A percentile compares a stretch with the other conserved stretches of the same genome.
Evolutionary conservation across 2,113 vertebrate genomes (phyloP).

Genomic region (Formicarius rufipectus): DNA sequence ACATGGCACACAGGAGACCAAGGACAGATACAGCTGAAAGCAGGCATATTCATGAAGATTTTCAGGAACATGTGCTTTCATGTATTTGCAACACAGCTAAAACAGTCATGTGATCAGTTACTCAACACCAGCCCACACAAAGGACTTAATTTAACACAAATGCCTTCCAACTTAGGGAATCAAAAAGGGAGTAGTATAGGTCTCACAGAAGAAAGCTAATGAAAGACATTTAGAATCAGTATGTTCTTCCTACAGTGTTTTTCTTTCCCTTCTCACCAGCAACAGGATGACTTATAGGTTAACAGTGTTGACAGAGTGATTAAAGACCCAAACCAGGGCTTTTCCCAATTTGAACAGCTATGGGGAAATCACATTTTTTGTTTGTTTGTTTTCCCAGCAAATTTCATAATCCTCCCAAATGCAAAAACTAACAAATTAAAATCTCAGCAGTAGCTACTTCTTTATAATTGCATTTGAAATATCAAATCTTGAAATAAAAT

Average conservation of each 20-base stretch:
- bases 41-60: not conserved
- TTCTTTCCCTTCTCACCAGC: not conserved
- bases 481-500: not conserved
- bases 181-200: not conserved
- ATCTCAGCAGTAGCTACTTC: not conserved
- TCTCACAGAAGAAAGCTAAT: not conserved
- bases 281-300: not conserved
- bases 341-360: not conserved
- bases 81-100: not conserved
- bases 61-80: not conserved
- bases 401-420: not conserved
- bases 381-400: not conserved
- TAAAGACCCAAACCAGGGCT: not conserved
- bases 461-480: not conserved
- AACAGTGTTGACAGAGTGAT: not conserved
- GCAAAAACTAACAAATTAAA: not conserved
- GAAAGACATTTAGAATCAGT: not conserved
- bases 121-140: not conserved
- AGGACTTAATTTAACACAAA: not conserved
- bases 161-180: not conserved
- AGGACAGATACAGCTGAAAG: not conserved
- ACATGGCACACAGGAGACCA: not conserved
- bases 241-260: not conserved
- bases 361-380: not conserved
- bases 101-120: not conserved